Percentiles rank a stretch among this genome's conserved stretches.
Evolutionary conservation across 2,797 vertebrate species (phyloP).

Genomic region (Danio aesculapii): DNA sequence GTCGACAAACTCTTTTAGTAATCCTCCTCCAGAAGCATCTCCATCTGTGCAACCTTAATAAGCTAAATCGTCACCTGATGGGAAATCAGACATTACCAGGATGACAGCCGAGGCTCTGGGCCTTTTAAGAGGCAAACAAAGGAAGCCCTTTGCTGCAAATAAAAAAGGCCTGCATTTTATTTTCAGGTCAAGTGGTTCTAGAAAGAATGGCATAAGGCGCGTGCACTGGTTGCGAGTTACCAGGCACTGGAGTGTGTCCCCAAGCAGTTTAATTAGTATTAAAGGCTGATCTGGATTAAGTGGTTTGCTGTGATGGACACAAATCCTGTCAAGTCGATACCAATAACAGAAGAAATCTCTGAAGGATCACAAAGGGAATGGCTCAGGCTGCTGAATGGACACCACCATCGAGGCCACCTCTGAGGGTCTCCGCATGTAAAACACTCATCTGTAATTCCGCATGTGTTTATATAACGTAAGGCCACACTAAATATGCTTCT

Average conservation of each 20-base stretch:
- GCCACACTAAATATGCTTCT: neutral
- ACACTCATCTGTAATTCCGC: conserved; percentile 26
- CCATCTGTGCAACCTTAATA: conserved; percentile 57
- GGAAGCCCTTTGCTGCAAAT: conserved; percentile 1
- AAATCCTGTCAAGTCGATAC: conserved; percentile 57
- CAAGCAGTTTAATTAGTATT: conserved; percentile 68
- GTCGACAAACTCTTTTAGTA: conserved; percentile 37
- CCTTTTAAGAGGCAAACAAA: conserved; percentile 51
- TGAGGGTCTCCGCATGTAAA: conserved; percentile 12
- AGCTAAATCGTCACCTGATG: conserved; percentile 54
- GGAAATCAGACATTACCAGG: conserved; percentile 43
- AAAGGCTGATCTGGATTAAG: conserved; percentile 68
- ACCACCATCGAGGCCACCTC: conserved; percentile 11
- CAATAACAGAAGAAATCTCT: conserved; percentile 63
- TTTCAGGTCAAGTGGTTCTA: conserved; percentile 56
- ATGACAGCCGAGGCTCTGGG: conserved; percentile 36
- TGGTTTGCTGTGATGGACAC: conserved; percentile 54
- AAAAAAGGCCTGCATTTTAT: conserved; percentile 48
- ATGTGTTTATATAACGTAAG: conserved; percentile 6
- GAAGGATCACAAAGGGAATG: conserved; percentile 58
- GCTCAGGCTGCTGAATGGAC: conserved; percentile 33
- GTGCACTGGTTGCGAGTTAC: conserved; percentile 47
- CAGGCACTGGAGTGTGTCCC: conserved; percentile 49
- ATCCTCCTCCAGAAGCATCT: conserved; percentile 41
- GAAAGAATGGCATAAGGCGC: conserved; percentile 55